phyloP scores from a whole-genome alignment of 1,140 invertebrate species.

The Theocolax elegans region DNA sequence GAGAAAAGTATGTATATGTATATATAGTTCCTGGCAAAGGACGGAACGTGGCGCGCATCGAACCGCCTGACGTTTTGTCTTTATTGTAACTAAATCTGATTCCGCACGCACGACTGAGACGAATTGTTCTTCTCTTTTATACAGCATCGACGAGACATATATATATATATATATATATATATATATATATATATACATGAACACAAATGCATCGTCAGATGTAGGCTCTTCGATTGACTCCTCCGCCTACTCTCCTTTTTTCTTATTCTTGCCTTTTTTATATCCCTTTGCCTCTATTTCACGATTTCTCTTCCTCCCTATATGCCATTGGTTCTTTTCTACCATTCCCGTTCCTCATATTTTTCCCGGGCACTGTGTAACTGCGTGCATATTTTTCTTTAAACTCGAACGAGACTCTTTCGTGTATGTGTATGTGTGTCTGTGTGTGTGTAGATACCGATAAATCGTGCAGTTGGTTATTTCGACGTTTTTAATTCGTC shows the following conservation, averaged over 20 bases:
- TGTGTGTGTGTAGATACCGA: neutral
- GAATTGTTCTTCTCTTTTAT: slow-evolving; percentile 20
- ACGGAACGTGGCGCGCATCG: too few species aligned
- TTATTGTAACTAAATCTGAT: slow-evolving; percentile 23
- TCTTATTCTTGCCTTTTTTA: too few species aligned
- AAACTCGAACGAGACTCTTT: too few species aligned
- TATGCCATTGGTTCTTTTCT: neutral
- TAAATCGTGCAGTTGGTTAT: neutral
- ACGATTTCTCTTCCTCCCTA: neutral
- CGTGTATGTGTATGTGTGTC: too few species aligned
- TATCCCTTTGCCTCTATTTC: neutral
- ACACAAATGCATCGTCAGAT: too few species aligned
- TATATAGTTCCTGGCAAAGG: too few species aligned
- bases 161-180: too few species aligned
- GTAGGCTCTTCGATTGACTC: too few species aligned
- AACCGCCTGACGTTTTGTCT: slow-evolving; percentile 5
- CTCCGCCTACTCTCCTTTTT: too few species aligned
- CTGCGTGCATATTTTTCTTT: neutral
- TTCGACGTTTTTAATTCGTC: neutral
- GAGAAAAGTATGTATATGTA: neutral
- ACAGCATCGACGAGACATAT: too few species aligned
- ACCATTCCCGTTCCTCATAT: too few species aligned
- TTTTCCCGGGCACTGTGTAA: neutral
- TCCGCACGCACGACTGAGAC: slow-evolving; percentile 12
- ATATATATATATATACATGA: too few species aligned